phyloP scores from a whole-genome alignment of 2,888 invertebrate species.

The Chymomyza fuscimana region DNA sequence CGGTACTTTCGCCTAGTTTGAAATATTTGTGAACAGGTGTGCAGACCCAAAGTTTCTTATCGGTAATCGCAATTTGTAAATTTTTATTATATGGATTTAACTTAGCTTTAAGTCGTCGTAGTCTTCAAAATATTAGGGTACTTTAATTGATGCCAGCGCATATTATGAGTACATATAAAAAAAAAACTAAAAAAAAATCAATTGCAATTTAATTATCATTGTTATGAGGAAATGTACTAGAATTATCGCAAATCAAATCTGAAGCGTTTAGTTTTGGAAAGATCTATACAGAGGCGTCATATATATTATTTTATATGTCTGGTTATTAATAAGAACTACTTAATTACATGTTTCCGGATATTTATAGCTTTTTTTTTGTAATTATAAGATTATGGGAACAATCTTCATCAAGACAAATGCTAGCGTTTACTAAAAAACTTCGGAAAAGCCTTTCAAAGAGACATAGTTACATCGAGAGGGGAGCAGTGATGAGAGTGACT shows the following conservation, averaged over 20 bases:
- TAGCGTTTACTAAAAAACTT: too few relatives aligned
- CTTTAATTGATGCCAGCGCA: not conserved
- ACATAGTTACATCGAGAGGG: too few relatives aligned
- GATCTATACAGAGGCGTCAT: not conserved
- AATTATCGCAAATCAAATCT: conserved; percentile 33
- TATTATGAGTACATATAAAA: not conserved
- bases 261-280: conserved; percentile 32
- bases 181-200: not conserved
- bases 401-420: too few relatives aligned
- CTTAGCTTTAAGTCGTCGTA: not conserved
- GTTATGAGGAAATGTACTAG: conserved; percentile 40
- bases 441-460: too few relatives aligned
- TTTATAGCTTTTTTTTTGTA: not conserved
- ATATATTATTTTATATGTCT: not conserved
- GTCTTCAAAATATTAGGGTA: not conserved
- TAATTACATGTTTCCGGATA: not conserved
- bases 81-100: conserved; percentile 40
- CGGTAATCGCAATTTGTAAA: conserved; percentile 5
- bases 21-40: conserved; percentile 50
- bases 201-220: not conserved
- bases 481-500: too few relatives aligned
- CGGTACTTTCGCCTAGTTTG: not conserved
- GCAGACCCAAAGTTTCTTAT: conserved; percentile 15
- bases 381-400: too few relatives aligned
- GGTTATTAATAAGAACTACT: not conserved